phyloP scores from a whole-genome alignment of 2,888 invertebrate genomes.

The Perithous albicinctus region DNA sequence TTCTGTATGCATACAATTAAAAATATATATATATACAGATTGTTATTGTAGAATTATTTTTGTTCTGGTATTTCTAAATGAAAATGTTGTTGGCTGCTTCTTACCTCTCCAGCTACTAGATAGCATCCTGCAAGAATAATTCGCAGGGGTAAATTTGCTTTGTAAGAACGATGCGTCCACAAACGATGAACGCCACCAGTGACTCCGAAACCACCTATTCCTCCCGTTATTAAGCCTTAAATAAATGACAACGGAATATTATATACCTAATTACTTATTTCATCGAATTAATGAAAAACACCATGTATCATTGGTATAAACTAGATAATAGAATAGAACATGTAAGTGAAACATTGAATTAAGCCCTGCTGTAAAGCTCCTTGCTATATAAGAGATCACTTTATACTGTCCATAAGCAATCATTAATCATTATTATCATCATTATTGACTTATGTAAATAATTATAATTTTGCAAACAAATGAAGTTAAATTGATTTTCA shows the following conservation, averaged over 20 bases:
- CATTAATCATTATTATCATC: too few relatives aligned
- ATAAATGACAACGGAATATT: slow-evolving; percentile 7
- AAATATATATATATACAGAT: slow-evolving; percentile 7
- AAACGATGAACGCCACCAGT: slow-evolving; percentile 68
- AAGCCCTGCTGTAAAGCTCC: too few relatives aligned
- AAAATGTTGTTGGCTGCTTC: not conserved
- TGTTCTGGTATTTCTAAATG: not conserved
- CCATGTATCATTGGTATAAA: not conserved
- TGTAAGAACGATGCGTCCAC: slow-evolving; percentile 67
- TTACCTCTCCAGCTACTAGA: slow-evolving; percentile 64
- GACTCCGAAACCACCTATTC: slow-evolving; percentile 57
- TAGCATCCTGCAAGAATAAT: slow-evolving; percentile 57
- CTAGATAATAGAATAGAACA: too few relatives aligned
- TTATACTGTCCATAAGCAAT: too few relatives aligned
- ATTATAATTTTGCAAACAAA: not conserved
- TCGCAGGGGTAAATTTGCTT: slow-evolving; percentile 63
- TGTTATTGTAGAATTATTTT: not conserved
- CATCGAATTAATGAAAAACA: not conserved
- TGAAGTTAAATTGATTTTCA: not conserved
- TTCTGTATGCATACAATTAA: slow-evolving; percentile 85
- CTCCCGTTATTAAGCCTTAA: slow-evolving; percentile 39
- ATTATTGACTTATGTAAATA: not conserved
- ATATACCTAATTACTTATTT: not conserved
- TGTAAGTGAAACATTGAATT: too few relatives aligned
- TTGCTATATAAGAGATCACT: too few relatives aligned